Percentiles rank a stretch among this genome's conserved stretches.
phyloP scores from a whole-genome alignment of 35 echinoderm and acorn worm species.

The Lytechinus pictus region DNA sequence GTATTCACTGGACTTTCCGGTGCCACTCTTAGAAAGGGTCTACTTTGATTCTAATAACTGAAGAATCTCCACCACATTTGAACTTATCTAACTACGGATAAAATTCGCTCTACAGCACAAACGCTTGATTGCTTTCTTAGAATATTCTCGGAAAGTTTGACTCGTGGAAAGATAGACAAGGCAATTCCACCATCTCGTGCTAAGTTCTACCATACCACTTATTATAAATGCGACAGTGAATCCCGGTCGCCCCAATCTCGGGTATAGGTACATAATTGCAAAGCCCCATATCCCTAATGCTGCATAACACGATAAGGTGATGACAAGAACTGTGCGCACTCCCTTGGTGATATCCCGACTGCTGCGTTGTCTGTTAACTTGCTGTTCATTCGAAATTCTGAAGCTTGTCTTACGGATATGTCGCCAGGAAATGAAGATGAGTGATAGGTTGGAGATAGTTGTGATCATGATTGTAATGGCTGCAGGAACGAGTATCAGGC shows the following conservation, averaged over 20 bases:
- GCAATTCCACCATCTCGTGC: background rate
- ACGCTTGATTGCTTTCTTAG: background rate
- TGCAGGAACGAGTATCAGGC: background rate
- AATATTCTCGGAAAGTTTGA: background rate
- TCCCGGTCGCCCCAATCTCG: background rate
- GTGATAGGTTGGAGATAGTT: background rate
- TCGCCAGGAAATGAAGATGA: background rate
- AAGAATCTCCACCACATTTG: background rate
- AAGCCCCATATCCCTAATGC: background rate
- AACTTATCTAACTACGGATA: too few species aligned
- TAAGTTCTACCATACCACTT: background rate
- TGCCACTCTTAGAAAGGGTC: background rate
- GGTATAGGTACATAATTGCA: background rate
- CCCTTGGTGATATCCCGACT: background rate
- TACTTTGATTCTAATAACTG: background rate
- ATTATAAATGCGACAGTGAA: background rate
- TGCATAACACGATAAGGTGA: background rate
- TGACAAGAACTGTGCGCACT: background rate
- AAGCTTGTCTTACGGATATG: background rate
- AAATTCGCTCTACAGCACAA: background rate
- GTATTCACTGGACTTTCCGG: too few species aligned
- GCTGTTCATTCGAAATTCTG: background rate
- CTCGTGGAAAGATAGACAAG: background rate
- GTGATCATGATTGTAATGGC: background rate
- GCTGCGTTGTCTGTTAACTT: background rate